These are phyloP conservation scores for Sandelia bainsii DNA, from an alignment of 2,797 vertebrate genomes.

Conservation along the genomic window DNA sequence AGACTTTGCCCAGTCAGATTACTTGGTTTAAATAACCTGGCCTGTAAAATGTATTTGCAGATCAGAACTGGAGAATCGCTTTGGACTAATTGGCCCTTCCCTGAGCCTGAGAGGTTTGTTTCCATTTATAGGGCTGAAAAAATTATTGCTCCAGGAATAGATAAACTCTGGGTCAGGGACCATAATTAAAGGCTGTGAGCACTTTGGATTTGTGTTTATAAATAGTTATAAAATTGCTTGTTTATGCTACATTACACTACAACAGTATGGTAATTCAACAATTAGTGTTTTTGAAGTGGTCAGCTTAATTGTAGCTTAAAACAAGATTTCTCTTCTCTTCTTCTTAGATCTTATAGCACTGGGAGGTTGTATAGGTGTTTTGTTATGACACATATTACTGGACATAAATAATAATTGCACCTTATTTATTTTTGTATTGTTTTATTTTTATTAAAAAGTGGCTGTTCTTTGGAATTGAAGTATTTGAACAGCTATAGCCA, in stretches of 20 bases:
- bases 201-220: neutral
- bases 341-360: too few relatives aligned
- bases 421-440: too few relatives aligned
- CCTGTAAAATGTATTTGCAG: constrained; percentile 37
- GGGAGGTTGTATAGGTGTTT: too few relatives aligned
- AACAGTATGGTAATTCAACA: too few relatives aligned
- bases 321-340: too few relatives aligned
- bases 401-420: too few relatives aligned
- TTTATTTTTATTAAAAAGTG: too few relatives aligned
- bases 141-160: neutral
- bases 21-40: neutral
- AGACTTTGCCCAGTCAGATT: neutral
- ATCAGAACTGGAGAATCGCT: constrained; percentile 65
- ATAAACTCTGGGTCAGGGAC: neutral
- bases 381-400: too few relatives aligned
- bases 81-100: constrained; percentile 44
- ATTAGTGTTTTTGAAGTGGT: too few relatives aligned
- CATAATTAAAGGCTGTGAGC: neutral
- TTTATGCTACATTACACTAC: neutral
- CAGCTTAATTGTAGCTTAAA: too few relatives aligned
- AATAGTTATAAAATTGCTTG: neutral
- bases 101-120: constrained; percentile 56
- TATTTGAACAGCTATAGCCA: neutral
- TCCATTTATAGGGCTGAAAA: neutral
- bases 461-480: too few relatives aligned